These are phyloP conservation scores for Charanyca ferruginea DNA, from an alignment of 2,888 invertebrate species.

Conservation along the genomic window DNA sequence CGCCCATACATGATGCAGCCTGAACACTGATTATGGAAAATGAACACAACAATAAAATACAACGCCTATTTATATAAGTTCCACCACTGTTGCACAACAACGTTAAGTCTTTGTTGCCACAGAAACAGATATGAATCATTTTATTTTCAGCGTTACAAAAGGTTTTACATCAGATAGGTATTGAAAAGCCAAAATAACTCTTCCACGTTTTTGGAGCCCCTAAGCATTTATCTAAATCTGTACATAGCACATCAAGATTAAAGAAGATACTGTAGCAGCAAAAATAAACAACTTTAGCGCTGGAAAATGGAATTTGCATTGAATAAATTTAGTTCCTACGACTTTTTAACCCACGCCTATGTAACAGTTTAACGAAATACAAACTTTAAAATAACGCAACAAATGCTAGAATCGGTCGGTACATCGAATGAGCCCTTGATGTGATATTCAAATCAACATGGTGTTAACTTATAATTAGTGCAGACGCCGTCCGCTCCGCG, in stretches of 20 bases:
- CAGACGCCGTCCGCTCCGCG: constrained; percentile 33
- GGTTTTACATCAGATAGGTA: constrained; percentile 4
- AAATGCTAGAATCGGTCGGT: constrained; percentile 16
- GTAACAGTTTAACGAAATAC: constrained; percentile 26
- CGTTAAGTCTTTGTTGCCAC: constrained; percentile 20
- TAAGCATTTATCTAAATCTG: constrained; percentile 40
- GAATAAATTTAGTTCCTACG: constrained; percentile 50
- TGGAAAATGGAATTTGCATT: constrained; percentile 45
- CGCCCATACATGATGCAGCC: constrained; percentile 31
- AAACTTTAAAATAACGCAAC: constrained; percentile 18
- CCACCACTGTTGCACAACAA: not conserved
- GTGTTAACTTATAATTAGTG: constrained; percentile 32
- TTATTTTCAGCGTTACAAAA: constrained; percentile 31
- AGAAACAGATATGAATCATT: constrained; percentile 29
- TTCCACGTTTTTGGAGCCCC: constrained; percentile 4
- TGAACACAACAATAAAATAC: constrained; percentile 29
- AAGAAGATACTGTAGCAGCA: constrained; percentile 48
- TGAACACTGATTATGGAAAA: constrained; percentile 32
- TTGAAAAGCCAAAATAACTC: constrained; percentile 23
- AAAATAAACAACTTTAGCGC: constrained; percentile 52
- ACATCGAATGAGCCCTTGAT: constrained; percentile 7
- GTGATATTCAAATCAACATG: constrained; percentile 26
- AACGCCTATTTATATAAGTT: constrained; percentile 25
- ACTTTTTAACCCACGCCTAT: constrained; percentile 37
- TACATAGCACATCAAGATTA: constrained; percentile 34